Evolutionary conservation across 1,140 invertebrate genomes (phyloP), one percentile per base, ranked within the genome.

Genomic region (Holcopasites calliopsidis): DNA sequence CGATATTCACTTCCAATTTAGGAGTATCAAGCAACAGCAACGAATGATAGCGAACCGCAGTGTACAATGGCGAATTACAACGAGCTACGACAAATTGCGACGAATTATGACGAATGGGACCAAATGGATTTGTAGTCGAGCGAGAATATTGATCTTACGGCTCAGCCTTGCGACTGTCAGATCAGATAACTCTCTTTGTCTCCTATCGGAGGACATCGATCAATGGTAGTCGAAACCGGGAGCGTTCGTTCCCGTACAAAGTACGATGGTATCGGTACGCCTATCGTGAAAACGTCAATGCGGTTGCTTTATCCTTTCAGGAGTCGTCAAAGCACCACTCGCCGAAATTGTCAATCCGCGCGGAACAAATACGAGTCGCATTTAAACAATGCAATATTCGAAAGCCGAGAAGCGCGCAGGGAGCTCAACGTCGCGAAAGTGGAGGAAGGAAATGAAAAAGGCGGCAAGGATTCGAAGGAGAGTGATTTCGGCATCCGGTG

Each of bases 401-500:
- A 35, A 35, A 64, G 42, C 61, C 13, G n/a, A 21, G 23, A 33
- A 47, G n/a, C 44, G 21, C 11, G 21, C 16, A 49, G n/a, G 60
- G n/a, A n/a, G n/a, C n/a, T n/a, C n/a, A n/a, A 62, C n/a, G 16
- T 47, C 44, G 16, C n/a, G 11, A 31, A 42, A 13, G 13, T n/a
- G 23, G 3, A 28, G 18, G 42, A 55, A 13, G 64, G 72, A 54
- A 28, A 54, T 0, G 64, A 35, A 38, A 70, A 52, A 50, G 71
- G 42, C 42, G 35, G 40, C 7, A 44, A 71, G n/a, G 54, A 33
- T 33, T 31, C 1, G 4, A 28, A 42, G 40, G 13, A 64, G 66
- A 64, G 70, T 64, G 70, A 73, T 73, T 73, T 64, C 49, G 21
- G 49, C 58, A 54, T 73, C 70, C 60, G 58, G 60, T 64, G 23